Evolutionary conservation across 1,140 invertebrate genomes (phyloP).

Genomic region (Psix sp.): DNA sequence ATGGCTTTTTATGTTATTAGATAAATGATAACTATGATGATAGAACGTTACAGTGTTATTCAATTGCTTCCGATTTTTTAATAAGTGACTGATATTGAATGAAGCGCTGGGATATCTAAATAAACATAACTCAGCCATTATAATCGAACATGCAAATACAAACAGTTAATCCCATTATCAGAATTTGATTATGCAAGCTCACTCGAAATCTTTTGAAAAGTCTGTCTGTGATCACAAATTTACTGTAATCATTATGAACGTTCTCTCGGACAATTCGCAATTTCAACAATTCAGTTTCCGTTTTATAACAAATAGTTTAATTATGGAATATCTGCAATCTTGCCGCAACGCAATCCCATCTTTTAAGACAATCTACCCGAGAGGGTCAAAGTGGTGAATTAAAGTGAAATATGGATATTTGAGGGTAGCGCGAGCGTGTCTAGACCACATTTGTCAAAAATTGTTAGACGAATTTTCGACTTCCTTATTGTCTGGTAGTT

Average conservation of each 20-base stretch:
- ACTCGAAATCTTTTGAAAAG: conserved; percentile 4
- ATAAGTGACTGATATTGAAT: too few species aligned
- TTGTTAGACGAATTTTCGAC: conserved; percentile 61
- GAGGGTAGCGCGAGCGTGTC: conserved; percentile 64
- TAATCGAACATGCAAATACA: conserved; percentile 27
- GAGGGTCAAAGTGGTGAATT: conserved; percentile 60
- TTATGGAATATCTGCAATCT: conserved; percentile 51
- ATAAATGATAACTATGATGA: too few species aligned
- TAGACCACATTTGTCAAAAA: conserved; percentile 67
- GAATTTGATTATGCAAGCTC: conserved; percentile 17
- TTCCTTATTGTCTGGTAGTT: conserved; percentile 52
- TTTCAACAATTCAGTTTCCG: conserved; percentile 24
- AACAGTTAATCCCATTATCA: conserved; percentile 30
- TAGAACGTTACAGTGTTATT: too few species aligned
- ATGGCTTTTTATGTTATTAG: too few species aligned
- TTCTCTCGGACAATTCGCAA: conserved; percentile 7
- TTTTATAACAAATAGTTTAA: conserved; percentile 54
- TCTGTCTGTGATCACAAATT: not conserved
- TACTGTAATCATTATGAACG: conserved; percentile 23
- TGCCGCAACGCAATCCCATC: conserved; percentile 40
- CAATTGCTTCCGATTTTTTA: too few species aligned
- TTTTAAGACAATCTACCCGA: conserved; percentile 32
- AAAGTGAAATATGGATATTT: conserved; percentile 60
- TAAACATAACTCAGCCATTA: conserved; percentile 5
- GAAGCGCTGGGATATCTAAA: conserved; percentile 1